phyloP scores from a whole-genome alignment of 1,140 invertebrate genomes.

The Bacillus rossius region DNA sequence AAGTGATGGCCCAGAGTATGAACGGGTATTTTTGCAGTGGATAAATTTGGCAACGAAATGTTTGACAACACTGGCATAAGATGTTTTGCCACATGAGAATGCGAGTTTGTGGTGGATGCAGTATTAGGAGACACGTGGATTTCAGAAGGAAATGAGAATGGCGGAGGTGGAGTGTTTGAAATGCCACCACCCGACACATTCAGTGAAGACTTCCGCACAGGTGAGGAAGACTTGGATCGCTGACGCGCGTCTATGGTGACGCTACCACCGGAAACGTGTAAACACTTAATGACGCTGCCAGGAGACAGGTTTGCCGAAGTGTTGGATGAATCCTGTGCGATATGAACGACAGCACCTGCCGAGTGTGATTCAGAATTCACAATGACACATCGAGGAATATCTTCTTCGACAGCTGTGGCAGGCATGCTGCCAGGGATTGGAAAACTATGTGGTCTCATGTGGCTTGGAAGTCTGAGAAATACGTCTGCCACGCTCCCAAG shows the following conservation, averaged over 20 bases:
- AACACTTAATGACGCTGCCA: neutral
- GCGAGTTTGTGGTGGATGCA: neutral
- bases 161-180: neutral
- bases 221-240: neutral
- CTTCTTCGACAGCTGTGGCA: slow-evolving; percentile 5
- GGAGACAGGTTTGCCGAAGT: neutral
- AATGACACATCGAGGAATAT: slow-evolving; percentile 40
- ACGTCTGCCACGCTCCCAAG: slow-evolving; percentile 28
- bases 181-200: neutral
- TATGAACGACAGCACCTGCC: slow-evolving; percentile 60
- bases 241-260: neutral
- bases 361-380: slow-evolving; percentile 67
- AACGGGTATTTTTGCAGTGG: slow-evolving; percentile 37
- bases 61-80: slow-evolving; percentile 50
- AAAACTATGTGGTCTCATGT: neutral
- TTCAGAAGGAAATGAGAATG: slow-evolving; percentile 2
- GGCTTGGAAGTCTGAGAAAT: neutral
- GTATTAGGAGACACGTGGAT: slow-evolving; percentile 2
- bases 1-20: slow-evolving; percentile 17
- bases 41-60: slow-evolving; percentile 51
- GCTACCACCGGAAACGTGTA: neutral
- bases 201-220: neutral
- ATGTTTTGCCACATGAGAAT: slow-evolving; percentile 47
- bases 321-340: slow-evolving; percentile 2
- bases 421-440: slow-evolving; percentile 2